Conservation (phyloP, 2,113 vertebrate species). For the Acrocephalus arundinaceus region DNA sequence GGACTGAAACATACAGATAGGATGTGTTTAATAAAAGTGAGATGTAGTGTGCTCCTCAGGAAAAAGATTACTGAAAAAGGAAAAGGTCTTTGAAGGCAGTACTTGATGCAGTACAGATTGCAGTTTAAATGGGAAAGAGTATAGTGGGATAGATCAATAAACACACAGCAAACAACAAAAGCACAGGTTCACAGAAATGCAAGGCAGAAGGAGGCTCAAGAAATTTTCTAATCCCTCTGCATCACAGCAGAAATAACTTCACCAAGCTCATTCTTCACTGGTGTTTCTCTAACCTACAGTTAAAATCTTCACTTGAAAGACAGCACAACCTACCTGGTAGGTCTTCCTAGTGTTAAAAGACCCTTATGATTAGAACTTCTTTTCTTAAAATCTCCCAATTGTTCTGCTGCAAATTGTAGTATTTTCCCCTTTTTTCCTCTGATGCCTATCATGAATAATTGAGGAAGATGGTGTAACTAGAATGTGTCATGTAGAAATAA, state of each 20-base stretch:
- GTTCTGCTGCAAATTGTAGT: neutral
- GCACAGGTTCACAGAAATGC: neutral
- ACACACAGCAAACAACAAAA: neutral
- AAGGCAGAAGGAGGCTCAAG: neutral
- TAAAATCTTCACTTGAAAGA: neutral
- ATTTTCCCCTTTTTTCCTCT: neutral
- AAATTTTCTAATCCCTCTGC: neutral
- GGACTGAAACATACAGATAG: neutral
- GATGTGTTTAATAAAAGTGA: neutral
- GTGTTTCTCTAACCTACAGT: neutral
- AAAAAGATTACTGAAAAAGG: neutral
- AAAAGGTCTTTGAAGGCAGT: neutral
- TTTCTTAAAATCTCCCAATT: neutral
- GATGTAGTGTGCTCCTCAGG: neutral
- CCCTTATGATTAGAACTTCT: neutral
- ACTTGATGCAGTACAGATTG: neutral
- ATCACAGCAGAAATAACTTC: neutral
- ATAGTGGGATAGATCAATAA: neutral
- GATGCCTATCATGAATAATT: neutral
- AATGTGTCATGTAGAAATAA: neutral
- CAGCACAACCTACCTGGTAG: neutral
- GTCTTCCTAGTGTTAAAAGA: neutral
- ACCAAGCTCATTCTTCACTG: neutral
- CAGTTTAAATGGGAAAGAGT: neutral
- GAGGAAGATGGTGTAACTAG: neutral